Percentiles rank a stretch among this genome's conserved stretches.
Evolutionary conservation across 2,797 vertebrate genomes (phyloP).

Genomic region (Alfaro cultratus): DNA sequence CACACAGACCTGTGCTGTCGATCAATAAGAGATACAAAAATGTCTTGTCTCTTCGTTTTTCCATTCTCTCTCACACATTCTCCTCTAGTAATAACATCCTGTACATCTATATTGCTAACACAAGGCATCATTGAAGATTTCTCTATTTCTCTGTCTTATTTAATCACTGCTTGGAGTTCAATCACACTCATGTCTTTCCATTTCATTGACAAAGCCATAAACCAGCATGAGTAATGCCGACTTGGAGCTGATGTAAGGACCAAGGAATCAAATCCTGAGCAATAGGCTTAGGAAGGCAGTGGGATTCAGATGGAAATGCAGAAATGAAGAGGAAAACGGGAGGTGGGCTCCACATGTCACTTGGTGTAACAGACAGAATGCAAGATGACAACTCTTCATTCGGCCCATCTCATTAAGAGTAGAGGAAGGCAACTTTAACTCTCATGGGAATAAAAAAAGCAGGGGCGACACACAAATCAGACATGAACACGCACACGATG

Average conservation of each 20-base stretch:
- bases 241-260: slow-evolving; percentile 10
- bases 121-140: slow-evolving; percentile 18
- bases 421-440: slow-evolving; percentile 54
- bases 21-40: slow-evolving; percentile 65
- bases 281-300: slow-evolving; percentile 48
- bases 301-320: slow-evolving; percentile 20
- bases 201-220: slow-evolving; percentile 69
- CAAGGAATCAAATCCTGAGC: slow-evolving; percentile 41
- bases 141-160: slow-evolving; percentile 35
- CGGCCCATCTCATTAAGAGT: slow-evolving; percentile 69
- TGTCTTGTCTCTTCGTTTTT: slow-evolving; percentile 41
- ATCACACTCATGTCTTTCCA: slow-evolving; percentile 32
- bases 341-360: slow-evolving; percentile 44
- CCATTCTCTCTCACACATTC: slow-evolving; percentile 17
- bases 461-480: slow-evolving; percentile 48
- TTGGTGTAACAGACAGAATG: slow-evolving; percentile 54
- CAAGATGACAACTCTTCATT: slow-evolving; percentile 65
- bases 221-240: slow-evolving; percentile 47
- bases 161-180: slow-evolving; percentile 37
- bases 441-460: slow-evolving; percentile 42
- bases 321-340: slow-evolving; percentile 7
- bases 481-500: slow-evolving; percentile 31
- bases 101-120: slow-evolving; percentile 29
- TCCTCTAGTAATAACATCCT: not conserved
- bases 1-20: slow-evolving; percentile 41